A percentile compares a stretch with the other conserved stretches of the same genome.
phyloP scores from a whole-genome alignment of 2,797 vertebrate genomes.

The Menidia menidia region DNA sequence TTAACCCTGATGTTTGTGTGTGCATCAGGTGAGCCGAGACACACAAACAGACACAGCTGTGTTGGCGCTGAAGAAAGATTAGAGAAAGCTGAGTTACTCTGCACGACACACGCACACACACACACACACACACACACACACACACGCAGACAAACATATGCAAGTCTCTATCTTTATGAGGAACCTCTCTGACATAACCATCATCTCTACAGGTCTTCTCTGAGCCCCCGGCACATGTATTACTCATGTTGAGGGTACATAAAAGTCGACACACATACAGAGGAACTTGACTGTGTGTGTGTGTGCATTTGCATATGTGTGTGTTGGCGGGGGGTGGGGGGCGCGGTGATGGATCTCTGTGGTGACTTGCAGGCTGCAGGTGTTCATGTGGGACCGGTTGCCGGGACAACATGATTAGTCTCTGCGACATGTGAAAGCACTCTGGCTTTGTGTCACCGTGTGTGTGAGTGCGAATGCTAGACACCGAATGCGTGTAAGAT shows the following conservation, averaged over 20 bases:
- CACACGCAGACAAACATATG: background rate
- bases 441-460: conserved; percentile 14
- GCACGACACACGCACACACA: conserved; percentile 1
- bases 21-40: conserved; percentile 20
- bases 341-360: conserved; percentile 51
- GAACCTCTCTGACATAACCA: background rate
- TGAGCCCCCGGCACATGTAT: background rate
- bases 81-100: conserved; percentile 12
- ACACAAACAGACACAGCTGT: conserved; percentile 40
- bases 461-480: conserved; percentile 10
- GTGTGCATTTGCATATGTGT: conserved; percentile 17
- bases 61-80: conserved; percentile 32
- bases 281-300: conserved; percentile 9
- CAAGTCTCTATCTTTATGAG: background rate
- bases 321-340: conserved; percentile 55
- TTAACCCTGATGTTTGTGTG: conserved; percentile 19
- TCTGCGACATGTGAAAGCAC: conserved; percentile 64
- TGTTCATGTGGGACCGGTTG: conserved; percentile 59
- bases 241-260: background rate
- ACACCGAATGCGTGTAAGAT: conserved; percentile 8
- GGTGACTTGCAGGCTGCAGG: conserved; percentile 58
- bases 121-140: conserved; percentile 2
- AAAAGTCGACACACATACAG: background rate
- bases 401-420: conserved; percentile 61
- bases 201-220: background rate